Percentiles rank a stretch among this genome's conserved stretches.
These are phyloP conservation scores for Muschampia plurimacula DNA, from an alignment of 2,888 invertebrate species.

Conservation along the genomic window DNA sequence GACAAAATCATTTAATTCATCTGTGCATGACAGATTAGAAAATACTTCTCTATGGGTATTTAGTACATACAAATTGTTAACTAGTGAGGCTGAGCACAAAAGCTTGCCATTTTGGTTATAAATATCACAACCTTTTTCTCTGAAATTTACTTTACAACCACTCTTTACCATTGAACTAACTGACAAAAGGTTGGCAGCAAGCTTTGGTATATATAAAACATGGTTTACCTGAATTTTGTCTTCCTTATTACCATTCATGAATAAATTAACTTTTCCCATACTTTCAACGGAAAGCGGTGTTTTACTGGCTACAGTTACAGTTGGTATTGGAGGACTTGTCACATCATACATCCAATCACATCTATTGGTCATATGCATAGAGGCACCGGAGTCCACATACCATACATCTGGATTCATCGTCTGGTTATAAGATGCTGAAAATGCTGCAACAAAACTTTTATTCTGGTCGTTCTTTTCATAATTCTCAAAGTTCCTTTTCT, in stretches of 20 bases:
- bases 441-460: conserved; percentile 6
- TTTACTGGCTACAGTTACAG: background rate
- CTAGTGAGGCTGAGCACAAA: too few species aligned
- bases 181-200: too few species aligned
- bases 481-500: conserved; percentile 14
- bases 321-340: background rate
- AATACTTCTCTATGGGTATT: too few species aligned
- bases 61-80: too few species aligned
- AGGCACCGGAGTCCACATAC: conserved; percentile 23
- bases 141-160: too few species aligned
- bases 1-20: too few species aligned
- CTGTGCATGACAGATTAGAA: too few species aligned
- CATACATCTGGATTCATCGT: background rate
- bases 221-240: background rate
- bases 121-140: too few species aligned
- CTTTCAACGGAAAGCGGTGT: background rate
- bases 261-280: conserved; percentile 48
- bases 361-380: conserved; percentile 22
- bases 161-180: too few species aligned
- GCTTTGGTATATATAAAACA: too few species aligned
- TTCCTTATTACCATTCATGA: background rate
- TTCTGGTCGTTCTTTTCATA: background rate
- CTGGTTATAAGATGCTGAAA: background rate
- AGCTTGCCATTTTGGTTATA: too few species aligned
- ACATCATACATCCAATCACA: conserved; percentile 17